Conservation (phyloP, 2,113 vertebrate genomes). For the Axis porcinus region DNA sequence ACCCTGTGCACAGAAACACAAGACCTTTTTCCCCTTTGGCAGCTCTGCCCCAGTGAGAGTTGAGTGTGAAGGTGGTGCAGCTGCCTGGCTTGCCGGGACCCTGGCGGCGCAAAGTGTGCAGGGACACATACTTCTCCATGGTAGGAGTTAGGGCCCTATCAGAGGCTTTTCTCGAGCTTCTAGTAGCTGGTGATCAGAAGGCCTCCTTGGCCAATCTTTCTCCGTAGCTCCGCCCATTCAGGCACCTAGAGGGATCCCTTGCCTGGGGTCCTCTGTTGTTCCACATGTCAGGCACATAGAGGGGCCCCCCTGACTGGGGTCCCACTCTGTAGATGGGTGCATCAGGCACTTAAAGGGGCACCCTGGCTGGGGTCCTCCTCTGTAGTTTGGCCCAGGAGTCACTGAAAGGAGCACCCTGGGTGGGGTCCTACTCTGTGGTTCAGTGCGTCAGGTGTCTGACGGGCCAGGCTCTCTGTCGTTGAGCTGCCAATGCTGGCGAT, state of each 20-base stretch:
- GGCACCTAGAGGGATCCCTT: neutral
- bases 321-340: neutral
- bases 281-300: neutral
- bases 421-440: neutral
- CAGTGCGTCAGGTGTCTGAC: neutral
- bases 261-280: neutral
- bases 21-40: neutral
- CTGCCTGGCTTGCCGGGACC: neutral
- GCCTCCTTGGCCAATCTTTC: neutral
- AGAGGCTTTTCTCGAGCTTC: neutral
- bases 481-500: neutral
- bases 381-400: neutral
- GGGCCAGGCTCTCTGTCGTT: neutral
- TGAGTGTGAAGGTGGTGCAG: neutral
- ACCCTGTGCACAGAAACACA: neutral
- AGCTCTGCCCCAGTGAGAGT: neutral
- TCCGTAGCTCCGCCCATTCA: rapidly evolving
- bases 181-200: neutral
- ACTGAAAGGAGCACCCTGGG: neutral
- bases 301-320: rapidly evolving
- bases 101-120: neutral
- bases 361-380: neutral
- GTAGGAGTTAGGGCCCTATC: neutral
- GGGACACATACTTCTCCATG: neutral
- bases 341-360: neutral